Base-by-base conservation (phyloP, 2,113 vertebrate species). In the Irena cyanogastra region DNA sequence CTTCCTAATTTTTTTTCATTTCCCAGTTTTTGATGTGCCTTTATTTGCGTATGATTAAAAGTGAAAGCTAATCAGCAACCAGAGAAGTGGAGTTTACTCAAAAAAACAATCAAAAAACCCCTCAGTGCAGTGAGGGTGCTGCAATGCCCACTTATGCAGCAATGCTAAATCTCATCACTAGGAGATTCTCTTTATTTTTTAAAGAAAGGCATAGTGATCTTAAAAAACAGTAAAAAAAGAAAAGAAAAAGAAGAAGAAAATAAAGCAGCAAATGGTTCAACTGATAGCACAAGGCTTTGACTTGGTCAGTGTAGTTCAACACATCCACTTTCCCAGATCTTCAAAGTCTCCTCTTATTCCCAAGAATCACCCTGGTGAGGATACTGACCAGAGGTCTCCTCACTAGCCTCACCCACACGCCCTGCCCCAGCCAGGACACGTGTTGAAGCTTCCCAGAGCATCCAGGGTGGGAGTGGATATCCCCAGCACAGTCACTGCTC, bases 31-130 rank as follows among this genome's bases (percentile, higher is more conserved):
- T 90, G 11, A 87, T 44, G 1, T 37, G n/a, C 13, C 37, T 44
- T 94, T 90, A 82, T 42, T 72, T 16, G 13, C 37, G 30, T n/a
- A 22, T 13, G 3, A 92, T 74, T 80, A 86, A 60, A 97, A 94
- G 39, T 54, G 24, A 88, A 69, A 39, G 19, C 27, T 83, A 50
- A 10, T 70, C 54, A 88, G 75, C 23, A 89, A 68, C 13, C 57
- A 59, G 9, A 83, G 35, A 83, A 95, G 83, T 1, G 2, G 1
- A 82, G 50, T 33, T 74, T 57, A 70, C 11, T 54, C 13, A 12
- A 41, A 52, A 85, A 87, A 90, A 16, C 6, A 87, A 49, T 26
- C 2, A 52, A 57, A 89, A 79, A 61, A 16, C 0, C 3, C 7
- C 4, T 19, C 15, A 65, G 24, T 45, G 49, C 64, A 78, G 47